A percentile compares a stretch with the other conserved stretches of the same genome.
Evolutionary conservation across 2,113 vertebrate species (phyloP).

Genomic region (Prinia subflava): DNA sequence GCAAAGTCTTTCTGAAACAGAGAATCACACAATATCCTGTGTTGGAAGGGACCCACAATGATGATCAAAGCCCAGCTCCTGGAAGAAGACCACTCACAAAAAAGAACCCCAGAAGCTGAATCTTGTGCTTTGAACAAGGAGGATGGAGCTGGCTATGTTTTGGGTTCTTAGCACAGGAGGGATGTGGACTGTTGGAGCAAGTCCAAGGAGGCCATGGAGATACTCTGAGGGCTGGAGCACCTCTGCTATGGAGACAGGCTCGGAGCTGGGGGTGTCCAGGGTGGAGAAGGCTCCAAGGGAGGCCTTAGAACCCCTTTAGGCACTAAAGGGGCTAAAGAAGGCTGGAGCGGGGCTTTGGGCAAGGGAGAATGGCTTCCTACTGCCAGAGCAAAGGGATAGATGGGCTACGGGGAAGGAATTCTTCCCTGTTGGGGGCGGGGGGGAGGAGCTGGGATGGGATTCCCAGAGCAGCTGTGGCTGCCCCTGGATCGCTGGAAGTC

Average conservation of each 20-base stretch:
- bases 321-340: not conserved
- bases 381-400: not conserved
- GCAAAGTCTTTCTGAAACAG: not conserved
- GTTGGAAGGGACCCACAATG: not conserved
- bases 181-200: not conserved
- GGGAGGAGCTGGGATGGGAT: too few relatives aligned
- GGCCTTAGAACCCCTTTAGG: accelerated
- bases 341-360: not conserved
- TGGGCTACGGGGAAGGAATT: not conserved
- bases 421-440: accelerated
- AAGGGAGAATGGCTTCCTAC: not conserved
- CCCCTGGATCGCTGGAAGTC: too few relatives aligned
- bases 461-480: not conserved
- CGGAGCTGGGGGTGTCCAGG: accelerated
- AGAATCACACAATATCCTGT: not conserved
- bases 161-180: not conserved
- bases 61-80: not conserved
- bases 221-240: not conserved
- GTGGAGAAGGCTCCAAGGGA: not conserved
- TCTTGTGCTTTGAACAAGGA: not conserved
- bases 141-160: accelerated
- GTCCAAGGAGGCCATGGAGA: too few relatives aligned
- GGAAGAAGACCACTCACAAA: accelerated
- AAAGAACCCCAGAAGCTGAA: not conserved
- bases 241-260: not conserved